Evolutionary conservation across 2,797 vertebrate species (phyloP), one percentile per base, ranked within the genome.

Genomic region (Remorina albescens): DNA sequence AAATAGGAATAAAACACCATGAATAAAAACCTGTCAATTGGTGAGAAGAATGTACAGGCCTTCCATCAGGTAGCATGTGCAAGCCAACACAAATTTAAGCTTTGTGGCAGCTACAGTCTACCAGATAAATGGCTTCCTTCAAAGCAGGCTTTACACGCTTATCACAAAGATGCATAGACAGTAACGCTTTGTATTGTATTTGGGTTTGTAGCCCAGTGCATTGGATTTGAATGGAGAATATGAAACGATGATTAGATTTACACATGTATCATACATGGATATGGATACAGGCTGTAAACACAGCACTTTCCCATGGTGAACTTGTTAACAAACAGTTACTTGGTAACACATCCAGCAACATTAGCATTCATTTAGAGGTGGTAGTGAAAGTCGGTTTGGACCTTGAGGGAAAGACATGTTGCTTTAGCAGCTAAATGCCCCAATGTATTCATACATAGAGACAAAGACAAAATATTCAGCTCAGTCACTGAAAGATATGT

Each of bases 61-160:
- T 0, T 16, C 6, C 46, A 25, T 21, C 46, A 36, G 49, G 47
- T 28, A 54, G 41, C 53, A 68, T 63, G 39, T 68, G 59, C 19
- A 15, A 21, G 12, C n/a, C 21, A 2, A 37, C 15, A 7, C 39
- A 9, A 67, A 46, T 56, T 65, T 21, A 16, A 66, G 50, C 54
- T 41, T 55, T 39, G 49, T 44, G 34, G 59, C 49, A 44, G 59
- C 49, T 47, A 4, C 39, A 16, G 34, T 15, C 23, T 32, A 51
- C 2, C 16, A 19, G 13, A 21, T 36, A 60, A 57, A 23, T 34
- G 15, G 53, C 25, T 10, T 5, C 28, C 11, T 15, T 42, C 8
- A 6, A 53, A 39, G 15, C 39, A 51, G 18, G 39, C 49, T 57
- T 53, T 47, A 15, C 3, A 46, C 5, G 34, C 4, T 49, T 32